phyloP scores from a whole-genome alignment of 2,113 vertebrate species.

The Trogon melanurus region DNA sequence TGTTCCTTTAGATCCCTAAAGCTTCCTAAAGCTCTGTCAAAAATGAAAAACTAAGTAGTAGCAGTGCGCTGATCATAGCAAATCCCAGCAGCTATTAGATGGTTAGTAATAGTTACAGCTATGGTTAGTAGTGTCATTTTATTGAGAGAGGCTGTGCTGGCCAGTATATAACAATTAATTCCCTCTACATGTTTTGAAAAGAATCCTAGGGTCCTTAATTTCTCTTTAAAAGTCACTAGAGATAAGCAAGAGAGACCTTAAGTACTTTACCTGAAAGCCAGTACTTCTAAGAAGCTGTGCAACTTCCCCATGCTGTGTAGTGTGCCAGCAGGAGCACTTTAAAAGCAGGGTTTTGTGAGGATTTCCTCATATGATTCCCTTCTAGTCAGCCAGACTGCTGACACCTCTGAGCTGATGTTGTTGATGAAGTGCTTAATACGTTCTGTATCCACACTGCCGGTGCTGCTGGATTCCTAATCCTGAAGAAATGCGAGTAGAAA shows the following conservation, averaged over 20 bases:
- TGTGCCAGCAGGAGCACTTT: neutral
- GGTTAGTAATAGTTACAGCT: neutral
- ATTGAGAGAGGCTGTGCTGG: neutral
- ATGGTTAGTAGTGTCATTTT: neutral
- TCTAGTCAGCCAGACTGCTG: neutral
- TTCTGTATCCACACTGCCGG: neutral
- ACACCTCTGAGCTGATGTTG: conserved; percentile 11
- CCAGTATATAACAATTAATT: neutral
- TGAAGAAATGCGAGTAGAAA: neutral
- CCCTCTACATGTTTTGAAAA: neutral
- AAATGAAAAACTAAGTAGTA: neutral
- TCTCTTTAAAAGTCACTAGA: neutral
- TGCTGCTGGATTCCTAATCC: conserved; percentile 1
- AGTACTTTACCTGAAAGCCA: neutral
- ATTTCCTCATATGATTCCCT: neutral
- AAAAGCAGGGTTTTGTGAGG: conserved; percentile 16
- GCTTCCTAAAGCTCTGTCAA: neutral
- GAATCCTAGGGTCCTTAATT: neutral
- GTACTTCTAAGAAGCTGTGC: neutral
- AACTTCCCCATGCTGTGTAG: neutral
- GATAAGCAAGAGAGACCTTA: neutral
- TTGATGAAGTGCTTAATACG: conserved; percentile 24
- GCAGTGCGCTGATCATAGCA: neutral
- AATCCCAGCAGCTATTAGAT: neutral
- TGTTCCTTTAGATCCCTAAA: neutral